Base-by-base conservation (phyloP, 2,113 vertebrate species). In the Glaucidium brasilianum region DNA sequence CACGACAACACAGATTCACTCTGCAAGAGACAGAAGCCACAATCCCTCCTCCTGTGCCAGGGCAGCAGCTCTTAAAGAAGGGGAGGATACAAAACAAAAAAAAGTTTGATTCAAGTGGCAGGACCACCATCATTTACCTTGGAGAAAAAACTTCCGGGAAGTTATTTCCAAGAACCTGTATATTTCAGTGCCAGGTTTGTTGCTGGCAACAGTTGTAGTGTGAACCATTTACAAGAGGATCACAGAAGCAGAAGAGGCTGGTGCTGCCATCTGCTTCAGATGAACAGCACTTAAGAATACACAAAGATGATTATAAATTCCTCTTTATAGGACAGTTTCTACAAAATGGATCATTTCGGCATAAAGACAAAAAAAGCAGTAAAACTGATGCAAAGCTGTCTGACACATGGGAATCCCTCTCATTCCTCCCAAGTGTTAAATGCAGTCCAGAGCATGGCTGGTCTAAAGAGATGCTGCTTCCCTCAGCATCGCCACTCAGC, bases 161-260 rank as follows among this genome's bases (percentile, higher is more conserved):
- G 78, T 62, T 64, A 16, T 69, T 80, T 87, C 91, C 84, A 94
- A 96, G 92, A 94, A 82, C 73, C 77, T 78, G 64, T 66, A 26
- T 41, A 37, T 75, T 76, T 74, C 47, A 17, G 88, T n/a, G 80
- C 91, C 94, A 90, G 47, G 67, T 35, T 63, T 2, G 2, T 3
- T 23, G 84, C 92, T 80, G 74, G 88, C 94, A 52, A 60, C 14
- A 83, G 94, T 41, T 87, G 88, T 72, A 75, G 89, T 72, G 92
- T 85, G 93, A 95, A 88, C 94, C 96, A 79, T 89, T 91, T 73
- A 93, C 90, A 91, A 92, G 78, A 96, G 92, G 78, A 83, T 86
- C 76, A 83, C 82, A 80, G 78, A 90, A 91, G 83, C 43, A 1
- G 47, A 88, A 89, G 92, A 91, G 87, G 68, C 85, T 81, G 74